Evolutionary conservation across 2,113 vertebrate species (phyloP), one percentile per base, ranked within the genome.

Genomic region (Atractosteus spatula): DNA sequence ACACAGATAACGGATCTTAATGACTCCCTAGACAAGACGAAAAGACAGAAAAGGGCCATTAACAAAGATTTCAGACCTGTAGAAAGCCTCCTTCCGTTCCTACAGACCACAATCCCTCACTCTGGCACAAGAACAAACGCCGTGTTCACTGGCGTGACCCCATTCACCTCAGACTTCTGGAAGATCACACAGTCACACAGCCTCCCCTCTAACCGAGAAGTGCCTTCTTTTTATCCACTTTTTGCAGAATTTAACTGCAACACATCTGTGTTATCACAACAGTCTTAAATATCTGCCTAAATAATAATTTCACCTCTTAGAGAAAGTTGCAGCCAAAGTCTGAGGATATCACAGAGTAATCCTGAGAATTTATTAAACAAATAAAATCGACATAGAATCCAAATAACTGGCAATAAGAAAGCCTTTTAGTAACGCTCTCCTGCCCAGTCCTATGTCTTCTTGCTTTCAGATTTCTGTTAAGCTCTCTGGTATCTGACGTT

Each of bases 71-170:
- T 16, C 57, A 59, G 57, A 59, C 13, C 11, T 13, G 11, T 6
- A 59, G 57, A 59, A 59, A 59, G 57, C 14, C n/a, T 3, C 10
- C 57, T 59, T 59, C 57, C 6, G n/a, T 13, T n/a, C 10, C 57
- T 59, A 16, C 4, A 16, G 57, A 16, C 13, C 57, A 13, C 57
- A 59, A 59, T 59, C 57, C 57, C 57, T n/a, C 12, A n/a, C 57
- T 2, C 57, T 59, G 57, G 57, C 57, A 59, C 57, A n/a, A 59
- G 57, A 59, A 59, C 57, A 59, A 59, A 59, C 57, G 14, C 57
- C 5, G 57, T 4, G 57, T 4, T 59, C 12, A 59, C 57, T 3
- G 57, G 12, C 11, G 5, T 13, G 57, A 13, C 57, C 57, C 57
- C 57, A n/a, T 59, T 59, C 57, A n/a, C 14, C 5, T 59, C 4